Evolutionary conservation across 2,888 invertebrate species (phyloP).

Genomic region (Boloria selene): DNA sequence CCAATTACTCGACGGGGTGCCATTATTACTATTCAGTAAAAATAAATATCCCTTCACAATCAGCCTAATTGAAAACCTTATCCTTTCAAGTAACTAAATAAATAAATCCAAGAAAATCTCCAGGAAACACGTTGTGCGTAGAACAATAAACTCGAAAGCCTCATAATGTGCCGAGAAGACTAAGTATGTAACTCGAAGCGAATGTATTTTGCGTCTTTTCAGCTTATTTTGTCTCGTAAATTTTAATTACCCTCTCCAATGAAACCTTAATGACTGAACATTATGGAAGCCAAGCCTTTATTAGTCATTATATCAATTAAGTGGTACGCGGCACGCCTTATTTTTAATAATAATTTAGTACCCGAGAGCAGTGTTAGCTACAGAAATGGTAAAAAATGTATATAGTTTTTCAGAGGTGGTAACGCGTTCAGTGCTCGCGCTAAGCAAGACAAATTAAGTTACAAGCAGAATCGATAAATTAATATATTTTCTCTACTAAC

Average conservation of each 20-base stretch:
- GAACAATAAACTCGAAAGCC: not conserved
- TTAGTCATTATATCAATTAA: constrained; percentile 5
- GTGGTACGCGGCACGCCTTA: not conserved
- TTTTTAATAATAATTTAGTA: not conserved
- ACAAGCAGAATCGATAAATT: too few species aligned
- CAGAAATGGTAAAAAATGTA: too few species aligned
- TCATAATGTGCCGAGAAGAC: not conserved
- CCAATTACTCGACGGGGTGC: too few species aligned
- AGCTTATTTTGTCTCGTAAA: constrained; percentile 5
- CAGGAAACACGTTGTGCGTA: not conserved
- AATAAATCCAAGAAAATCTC: too few species aligned
- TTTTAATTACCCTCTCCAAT: constrained; percentile 5
- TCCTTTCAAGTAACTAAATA: too few species aligned
- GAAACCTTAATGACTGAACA: constrained; percentile 8
- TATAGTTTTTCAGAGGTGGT: too few species aligned
- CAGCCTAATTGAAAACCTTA: too few species aligned
- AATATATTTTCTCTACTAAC: too few species aligned
- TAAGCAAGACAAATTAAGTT: too few species aligned
- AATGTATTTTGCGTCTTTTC: constrained; percentile 1
- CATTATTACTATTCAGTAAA: too few species aligned
- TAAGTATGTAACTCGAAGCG: constrained; percentile 1
- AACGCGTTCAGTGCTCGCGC: too few species aligned
- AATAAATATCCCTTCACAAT: too few species aligned
- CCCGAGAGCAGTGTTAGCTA: not conserved
- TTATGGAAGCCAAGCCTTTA: not conserved